phyloP scores from a whole-genome alignment of 1,140 invertebrate species.

The Bombus waltoni region DNA sequence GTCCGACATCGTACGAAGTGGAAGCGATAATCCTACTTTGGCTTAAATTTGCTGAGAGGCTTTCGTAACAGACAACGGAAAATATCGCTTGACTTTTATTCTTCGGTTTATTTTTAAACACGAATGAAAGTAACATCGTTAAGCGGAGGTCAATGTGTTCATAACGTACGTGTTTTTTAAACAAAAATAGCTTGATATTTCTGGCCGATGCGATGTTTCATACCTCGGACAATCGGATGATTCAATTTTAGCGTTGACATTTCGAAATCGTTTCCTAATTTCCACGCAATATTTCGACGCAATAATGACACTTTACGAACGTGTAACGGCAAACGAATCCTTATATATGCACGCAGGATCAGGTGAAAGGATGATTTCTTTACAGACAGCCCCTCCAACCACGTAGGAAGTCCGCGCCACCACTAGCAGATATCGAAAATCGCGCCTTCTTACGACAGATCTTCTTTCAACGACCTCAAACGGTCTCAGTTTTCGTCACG shows the following conservation, averaged over 20 bases:
- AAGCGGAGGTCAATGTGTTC: background rate
- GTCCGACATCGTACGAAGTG: background rate
- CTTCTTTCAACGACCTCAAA: constrained; percentile 21
- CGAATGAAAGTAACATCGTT: constrained; percentile 4
- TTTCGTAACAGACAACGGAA: background rate
- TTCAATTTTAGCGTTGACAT: background rate
- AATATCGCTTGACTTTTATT: background rate
- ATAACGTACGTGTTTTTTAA: constrained; percentile 4
- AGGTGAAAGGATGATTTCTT: constrained; percentile 45
- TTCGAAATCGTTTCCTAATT: constrained; percentile 27
- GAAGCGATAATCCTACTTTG: background rate
- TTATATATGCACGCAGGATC: constrained; percentile 3
- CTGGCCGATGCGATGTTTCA: background rate
- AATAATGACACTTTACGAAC: background rate
- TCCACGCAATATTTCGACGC: background rate
- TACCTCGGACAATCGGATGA: background rate
- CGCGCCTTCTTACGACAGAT: background rate
- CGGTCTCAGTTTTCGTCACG: background rate
- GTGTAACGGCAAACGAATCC: background rate
- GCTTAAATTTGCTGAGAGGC: background rate
- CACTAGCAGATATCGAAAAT: background rate
- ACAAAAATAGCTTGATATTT: constrained; percentile 1
- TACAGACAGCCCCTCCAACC: constrained; percentile 36
- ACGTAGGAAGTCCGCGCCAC: background rate
- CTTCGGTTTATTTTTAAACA: constrained; percentile 21